Evolutionary conservation across 1,140 invertebrate species (phyloP).

Genomic region (Zaprionus nigranus): DNA sequence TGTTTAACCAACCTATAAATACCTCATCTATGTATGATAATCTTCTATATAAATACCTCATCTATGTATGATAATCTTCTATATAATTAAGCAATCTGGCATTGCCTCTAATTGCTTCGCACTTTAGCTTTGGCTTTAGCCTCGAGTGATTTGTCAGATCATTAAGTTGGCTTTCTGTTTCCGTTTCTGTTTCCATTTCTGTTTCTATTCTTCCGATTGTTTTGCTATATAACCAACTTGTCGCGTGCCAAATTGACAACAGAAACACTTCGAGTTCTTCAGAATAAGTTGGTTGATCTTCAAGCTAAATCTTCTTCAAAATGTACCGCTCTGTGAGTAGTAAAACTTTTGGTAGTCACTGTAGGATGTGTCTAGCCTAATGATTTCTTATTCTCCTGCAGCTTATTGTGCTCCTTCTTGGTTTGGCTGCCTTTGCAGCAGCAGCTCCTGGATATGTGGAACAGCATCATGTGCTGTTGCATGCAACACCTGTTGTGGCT

Average conservation of each 20-base stretch:
- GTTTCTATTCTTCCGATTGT: neutral
- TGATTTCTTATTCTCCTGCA: neutral
- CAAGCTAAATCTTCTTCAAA: neutral
- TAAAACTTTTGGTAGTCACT: too few relatives aligned
- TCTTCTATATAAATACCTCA: neutral
- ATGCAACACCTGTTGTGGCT: neutral
- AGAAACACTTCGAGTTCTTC: neutral
- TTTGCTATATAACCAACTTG: neutral
- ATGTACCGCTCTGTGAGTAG: slow-evolving; percentile 57
- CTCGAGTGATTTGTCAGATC: neutral
- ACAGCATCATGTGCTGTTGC: slow-evolving; percentile 27
- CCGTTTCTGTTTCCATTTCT: neutral
- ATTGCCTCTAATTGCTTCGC: too few relatives aligned
- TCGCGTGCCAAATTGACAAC: neutral
- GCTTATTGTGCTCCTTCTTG: slow-evolving; percentile 32
- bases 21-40: neutral
- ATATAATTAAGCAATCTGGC: neutral
- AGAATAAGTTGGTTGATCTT: neutral
- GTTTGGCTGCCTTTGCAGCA: neutral
- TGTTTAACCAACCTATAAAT: too few relatives aligned
- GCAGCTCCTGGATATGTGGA: slow-evolving; percentile 9
- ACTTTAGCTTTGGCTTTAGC: neutral
- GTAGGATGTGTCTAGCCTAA: too few relatives aligned
- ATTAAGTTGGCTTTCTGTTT: neutral
- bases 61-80: neutral